These are phyloP conservation scores for Rhinella marina DNA, from an alignment of 2,797 vertebrate genomes.

Conservation along the genomic window DNA sequence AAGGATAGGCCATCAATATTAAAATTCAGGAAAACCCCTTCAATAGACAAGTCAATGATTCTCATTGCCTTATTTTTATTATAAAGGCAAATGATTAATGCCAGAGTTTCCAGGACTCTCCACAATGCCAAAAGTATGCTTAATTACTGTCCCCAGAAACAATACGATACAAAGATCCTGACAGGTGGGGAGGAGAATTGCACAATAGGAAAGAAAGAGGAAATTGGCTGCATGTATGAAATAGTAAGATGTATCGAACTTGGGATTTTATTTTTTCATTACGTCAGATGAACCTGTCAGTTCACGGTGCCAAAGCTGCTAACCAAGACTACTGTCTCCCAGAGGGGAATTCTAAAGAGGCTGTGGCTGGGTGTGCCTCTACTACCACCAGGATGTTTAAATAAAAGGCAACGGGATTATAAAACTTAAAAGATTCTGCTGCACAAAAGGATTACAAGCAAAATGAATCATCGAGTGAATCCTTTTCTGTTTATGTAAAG, in stretches of 20 bases:
- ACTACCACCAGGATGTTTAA: slow-evolving; percentile 16
- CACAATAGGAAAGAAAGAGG: not conserved
- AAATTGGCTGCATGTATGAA: not conserved
- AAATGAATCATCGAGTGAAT: not conserved
- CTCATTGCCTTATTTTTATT: too few species aligned
- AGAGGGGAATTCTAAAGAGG: slow-evolving; percentile 15
- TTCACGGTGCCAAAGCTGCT: not conserved
- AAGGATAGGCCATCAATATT: too few species aligned
- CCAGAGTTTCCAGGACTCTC: not conserved
- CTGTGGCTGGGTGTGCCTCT: slow-evolving; percentile 3
- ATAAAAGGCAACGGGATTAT: not conserved
- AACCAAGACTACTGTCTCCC: not conserved
- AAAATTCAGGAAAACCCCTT: too few species aligned
- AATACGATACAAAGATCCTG: not conserved
- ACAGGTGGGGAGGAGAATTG: not conserved
- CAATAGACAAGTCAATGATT: too few species aligned
- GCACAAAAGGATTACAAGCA: not conserved
- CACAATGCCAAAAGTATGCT: not conserved
- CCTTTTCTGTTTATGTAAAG: not conserved
- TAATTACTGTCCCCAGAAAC: not conserved
- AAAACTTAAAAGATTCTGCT: not conserved
- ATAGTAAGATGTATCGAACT: not conserved
- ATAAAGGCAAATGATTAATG: not conserved
- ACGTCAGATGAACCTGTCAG: not conserved
- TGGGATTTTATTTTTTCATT: not conserved